Conservation (phyloP, 1,140 invertebrate genomes). For the Lycorma delicatula region DNA sequence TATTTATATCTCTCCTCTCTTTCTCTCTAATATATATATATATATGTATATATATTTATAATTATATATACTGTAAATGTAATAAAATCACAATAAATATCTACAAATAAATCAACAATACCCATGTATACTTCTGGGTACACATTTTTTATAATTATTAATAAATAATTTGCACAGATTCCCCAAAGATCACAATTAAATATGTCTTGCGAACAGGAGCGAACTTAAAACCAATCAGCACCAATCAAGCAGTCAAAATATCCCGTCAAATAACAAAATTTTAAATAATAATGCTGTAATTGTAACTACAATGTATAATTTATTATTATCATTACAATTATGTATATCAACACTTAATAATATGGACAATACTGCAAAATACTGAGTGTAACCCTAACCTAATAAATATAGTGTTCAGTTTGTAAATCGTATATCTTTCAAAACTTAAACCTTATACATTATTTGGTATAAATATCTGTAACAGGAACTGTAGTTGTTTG, state of each 20-base stretch:
- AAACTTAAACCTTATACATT: constrained; percentile 25
- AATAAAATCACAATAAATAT: constrained; percentile 12
- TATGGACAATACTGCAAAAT: constrained; percentile 27
- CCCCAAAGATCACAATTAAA: not conserved
- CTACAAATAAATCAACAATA: constrained; percentile 13
- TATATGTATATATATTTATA: constrained; percentile 14
- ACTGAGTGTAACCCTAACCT: constrained; percentile 22
- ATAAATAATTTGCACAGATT: not conserved
- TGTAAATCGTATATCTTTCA: constrained; percentile 13
- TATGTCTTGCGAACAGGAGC: not conserved
- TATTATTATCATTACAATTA: not conserved
- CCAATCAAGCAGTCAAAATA: constrained; percentile 7
- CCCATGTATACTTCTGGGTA: constrained; percentile 15
- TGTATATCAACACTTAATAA: not conserved
- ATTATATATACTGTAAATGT: constrained; percentile 13
- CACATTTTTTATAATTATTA: constrained; percentile 14
- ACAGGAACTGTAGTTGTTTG: constrained; percentile 28
- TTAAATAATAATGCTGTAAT: not conserved
- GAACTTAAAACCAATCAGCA: not conserved
- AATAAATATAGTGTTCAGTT: constrained; percentile 8
- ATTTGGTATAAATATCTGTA: constrained; percentile 27
- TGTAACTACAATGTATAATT: not conserved
- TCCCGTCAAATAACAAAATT: not conserved
- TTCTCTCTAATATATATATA: constrained; percentile 10
- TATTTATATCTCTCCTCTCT: constrained; percentile 21